Evolutionary conservation across 2,888 invertebrate genomes (phyloP), one percentile per base, ranked within the genome.

Genomic region (Helleia helle): DNA sequence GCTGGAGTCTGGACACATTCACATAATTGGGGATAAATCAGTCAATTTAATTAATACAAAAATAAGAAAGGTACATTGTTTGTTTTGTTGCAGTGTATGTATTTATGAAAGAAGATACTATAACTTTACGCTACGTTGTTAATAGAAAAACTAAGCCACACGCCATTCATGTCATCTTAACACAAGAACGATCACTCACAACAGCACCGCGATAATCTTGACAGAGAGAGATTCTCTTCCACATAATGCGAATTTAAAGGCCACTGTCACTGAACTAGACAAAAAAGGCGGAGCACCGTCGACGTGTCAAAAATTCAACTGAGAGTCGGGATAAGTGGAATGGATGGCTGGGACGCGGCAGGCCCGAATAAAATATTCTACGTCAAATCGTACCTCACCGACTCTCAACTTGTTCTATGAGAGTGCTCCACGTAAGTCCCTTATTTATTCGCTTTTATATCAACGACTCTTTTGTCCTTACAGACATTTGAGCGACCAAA

Each of bases 301-400:
- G 67, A 67, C 69, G 71, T 79, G 80, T 81, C 84, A 81, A 83
- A 84, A 83, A 83, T 81, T 81, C 79, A 79, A 73, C 74, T 71
- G 72, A 75, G 69, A 65, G 65, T 68, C 62, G 63, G 77, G 75
- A 73, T 83, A 84, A 84, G 84, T 81, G 83, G 79, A 83, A 84
- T 79, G 70, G 73, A 84, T 81, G 75, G 74, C 67, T 65, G 62
- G 62, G 68, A 63, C 22, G 12, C 14, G 30, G 69, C 62, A 62
- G 64, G 54, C 61, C 64, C 66, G 67, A 73, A 76, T 84, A 81
- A 83, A 84, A 81, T 79, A 84, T 83, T 81, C 76, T 71, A 67
- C 71, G 72, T 79, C 79, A 80, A 79, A 81, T 73, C 81, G 80
- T 84, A 84, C 74, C 79, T 84, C 84, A 83, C 73, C 57, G 71